A percentile compares a stretch with the other conserved stretches of the same genome.
Conservation (phyloP, 2,113 vertebrate genomes). For the Albula glossodonta region DNA sequence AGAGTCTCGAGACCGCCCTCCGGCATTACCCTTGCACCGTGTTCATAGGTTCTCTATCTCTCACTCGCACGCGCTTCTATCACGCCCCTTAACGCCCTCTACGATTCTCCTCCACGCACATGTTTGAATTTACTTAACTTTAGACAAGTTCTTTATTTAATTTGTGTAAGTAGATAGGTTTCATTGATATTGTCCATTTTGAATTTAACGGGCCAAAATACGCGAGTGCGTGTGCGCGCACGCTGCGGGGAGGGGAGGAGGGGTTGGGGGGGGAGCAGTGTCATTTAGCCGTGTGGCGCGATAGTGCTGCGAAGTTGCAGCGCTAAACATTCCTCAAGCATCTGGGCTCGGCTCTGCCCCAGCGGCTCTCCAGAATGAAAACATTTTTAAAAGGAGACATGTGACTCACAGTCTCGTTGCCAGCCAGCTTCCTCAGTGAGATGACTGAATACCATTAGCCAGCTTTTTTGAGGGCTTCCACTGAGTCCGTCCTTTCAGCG, state of each 20-base stretch:
- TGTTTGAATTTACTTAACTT: constrained; percentile 27
- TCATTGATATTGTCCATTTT: too few species aligned
- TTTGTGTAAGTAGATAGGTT: too few species aligned
- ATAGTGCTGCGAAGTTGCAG: not conserved
- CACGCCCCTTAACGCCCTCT: not conserved
- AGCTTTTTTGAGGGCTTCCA: constrained; percentile 46
- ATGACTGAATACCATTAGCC: constrained; percentile 48
- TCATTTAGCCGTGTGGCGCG: not conserved
- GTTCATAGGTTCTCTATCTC: not conserved
- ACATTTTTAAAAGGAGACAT: constrained; percentile 59
- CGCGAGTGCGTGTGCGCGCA: not conserved
- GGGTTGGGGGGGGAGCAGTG: not conserved
- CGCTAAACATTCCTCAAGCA: constrained; percentile 61
- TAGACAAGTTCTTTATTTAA: not conserved
- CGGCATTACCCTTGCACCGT: constrained; percentile 31
- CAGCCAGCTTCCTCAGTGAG: constrained; percentile 48
- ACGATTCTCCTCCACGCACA: not conserved
- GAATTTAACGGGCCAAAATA: not conserved
- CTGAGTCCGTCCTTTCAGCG: constrained; percentile 23
- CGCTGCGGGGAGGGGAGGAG: not conserved
- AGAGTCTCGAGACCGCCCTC: constrained; percentile 20
- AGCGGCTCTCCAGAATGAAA: constrained; percentile 38
- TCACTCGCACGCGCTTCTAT: constrained; percentile 24
- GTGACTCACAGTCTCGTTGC: constrained; percentile 54
- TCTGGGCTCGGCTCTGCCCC: constrained; percentile 54